Evolutionary conservation across 2,113 vertebrate genomes (phyloP), one percentile per base, ranked within the genome.

Genomic region (Macrotis lagotis): DNA sequence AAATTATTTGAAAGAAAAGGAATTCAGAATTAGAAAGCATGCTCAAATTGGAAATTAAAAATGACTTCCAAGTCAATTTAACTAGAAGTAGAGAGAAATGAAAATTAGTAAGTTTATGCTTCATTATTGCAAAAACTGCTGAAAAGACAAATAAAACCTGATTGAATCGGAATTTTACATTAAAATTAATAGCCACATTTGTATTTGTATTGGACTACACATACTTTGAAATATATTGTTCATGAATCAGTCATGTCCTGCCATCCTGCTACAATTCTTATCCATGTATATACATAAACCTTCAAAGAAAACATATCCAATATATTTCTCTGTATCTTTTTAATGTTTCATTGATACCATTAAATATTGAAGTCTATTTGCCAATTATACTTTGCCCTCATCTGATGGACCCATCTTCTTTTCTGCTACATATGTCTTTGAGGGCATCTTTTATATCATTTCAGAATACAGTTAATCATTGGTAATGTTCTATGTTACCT

Each of bases 11-110:
- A 94, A 95, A 92, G 8, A 52, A 95, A 96, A 92, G 51, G 6
- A 83, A 50, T 93, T 93, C 93, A 48, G 90, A 96, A 93, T 91
- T 91, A 94, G 28, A 55, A 25, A 0, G 37, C 14, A 5, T 89
- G 89, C 91, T 95, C 66, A 16, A 88, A 50, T 11, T 88, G 59
- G 94, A 94, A 96, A 48, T 94, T 74, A 91, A 91, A 94, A 91
- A 51, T 48, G 50, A 44, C 25, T 95, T 95, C 28, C 74, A 47
- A 44, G 31, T 59, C 47, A 92, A n/a, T 1, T 83, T 83, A 44
- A 83, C 4, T 8, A 44, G 59, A 74, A 19, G 16, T 44, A 24
- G 19, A 47, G 19, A 3, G 37, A 91, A 91, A 92, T 89, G 49
- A 94, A 93, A 96, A 31, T 52, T 93, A n/a, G 44, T 89, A 28